phyloP scores from a whole-genome alignment of 1,140 invertebrate genomes.

The Zaprionus tsacasi region DNA sequence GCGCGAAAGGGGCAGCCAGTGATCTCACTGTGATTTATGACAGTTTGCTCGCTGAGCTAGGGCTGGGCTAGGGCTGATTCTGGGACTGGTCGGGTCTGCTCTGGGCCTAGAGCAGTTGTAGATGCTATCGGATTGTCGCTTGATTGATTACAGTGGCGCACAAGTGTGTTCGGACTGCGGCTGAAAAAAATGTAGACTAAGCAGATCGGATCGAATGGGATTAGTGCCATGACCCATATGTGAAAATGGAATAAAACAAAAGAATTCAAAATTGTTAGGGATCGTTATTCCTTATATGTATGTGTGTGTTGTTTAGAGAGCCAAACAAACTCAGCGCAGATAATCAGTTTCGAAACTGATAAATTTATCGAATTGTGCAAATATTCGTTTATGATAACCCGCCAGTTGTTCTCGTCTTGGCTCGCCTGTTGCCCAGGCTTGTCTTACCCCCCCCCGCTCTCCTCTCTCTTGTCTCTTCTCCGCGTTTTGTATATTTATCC shows the following conservation, averaged over 20 bases:
- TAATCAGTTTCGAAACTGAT: constrained; percentile 30
- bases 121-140: constrained; percentile 58
- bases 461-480: constrained; percentile 1
- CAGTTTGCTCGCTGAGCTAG: background rate
- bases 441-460: background rate
- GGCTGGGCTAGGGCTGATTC: background rate
- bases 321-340: constrained; percentile 22
- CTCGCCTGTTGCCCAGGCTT: constrained; percentile 2
- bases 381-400: constrained; percentile 66
- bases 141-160: constrained; percentile 64
- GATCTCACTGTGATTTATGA: constrained; percentile 71
- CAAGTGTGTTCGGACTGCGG: constrained; percentile 1
- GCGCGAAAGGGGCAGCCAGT: constrained; percentile 50
- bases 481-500: constrained; percentile 64
- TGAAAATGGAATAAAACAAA: too few relatives aligned
- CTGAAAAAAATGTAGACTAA: background rate
- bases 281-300: too few relatives aligned
- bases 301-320: too few relatives aligned
- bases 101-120: constrained; percentile 44
- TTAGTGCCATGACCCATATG: background rate
- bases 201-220: constrained; percentile 2
- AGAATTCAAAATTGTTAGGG: too few relatives aligned
- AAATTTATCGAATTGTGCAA: constrained; percentile 66
- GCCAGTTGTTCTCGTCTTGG: constrained; percentile 40
- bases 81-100: too few relatives aligned